Evolutionary conservation across 2,113 vertebrate genomes (phyloP).

Genomic region (Toxotes chatareus): DNA sequence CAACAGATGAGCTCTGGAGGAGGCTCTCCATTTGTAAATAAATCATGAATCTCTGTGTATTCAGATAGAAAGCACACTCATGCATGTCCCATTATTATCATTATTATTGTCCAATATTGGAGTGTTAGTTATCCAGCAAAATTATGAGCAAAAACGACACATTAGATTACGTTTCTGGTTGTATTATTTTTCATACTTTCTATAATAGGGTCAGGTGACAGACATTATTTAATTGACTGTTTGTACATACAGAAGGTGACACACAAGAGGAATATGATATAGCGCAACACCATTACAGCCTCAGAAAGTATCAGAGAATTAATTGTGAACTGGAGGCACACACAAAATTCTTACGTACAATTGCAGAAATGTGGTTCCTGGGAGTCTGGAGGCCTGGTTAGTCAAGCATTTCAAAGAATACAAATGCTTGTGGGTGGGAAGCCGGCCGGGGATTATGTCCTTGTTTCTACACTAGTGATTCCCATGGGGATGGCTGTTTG

Average conservation of each 20-base stretch:
- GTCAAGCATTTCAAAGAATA: conserved; percentile 15
- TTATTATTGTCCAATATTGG: neutral
- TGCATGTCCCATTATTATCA: neutral
- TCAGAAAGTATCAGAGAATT: neutral
- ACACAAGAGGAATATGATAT: too few species aligned
- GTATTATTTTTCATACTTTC: neutral
- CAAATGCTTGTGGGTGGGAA: conserved; percentile 32
- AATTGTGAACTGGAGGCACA: neutral
- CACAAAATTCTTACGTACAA: neutral
- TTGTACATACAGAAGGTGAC: too few species aligned
- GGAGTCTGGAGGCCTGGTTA: neutral
- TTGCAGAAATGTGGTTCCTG: neutral
- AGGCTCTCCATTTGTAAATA: conserved; percentile 9
- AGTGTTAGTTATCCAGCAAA: neutral
- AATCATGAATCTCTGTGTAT: conserved; percentile 9
- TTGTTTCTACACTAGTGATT: neutral
- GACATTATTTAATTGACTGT: too few species aligned
- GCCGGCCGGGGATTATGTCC: neutral
- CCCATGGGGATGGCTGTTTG: neutral
- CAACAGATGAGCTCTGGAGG: neutral
- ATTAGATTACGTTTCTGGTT: neutral
- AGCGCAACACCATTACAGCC: neutral
- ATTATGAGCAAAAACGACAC: neutral
- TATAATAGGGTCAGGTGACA: neutral
- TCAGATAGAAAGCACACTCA: neutral